Evolutionary conservation across 1,140 invertebrate genomes (phyloP).

Genomic region (Batillaria attramentaria): DNA sequence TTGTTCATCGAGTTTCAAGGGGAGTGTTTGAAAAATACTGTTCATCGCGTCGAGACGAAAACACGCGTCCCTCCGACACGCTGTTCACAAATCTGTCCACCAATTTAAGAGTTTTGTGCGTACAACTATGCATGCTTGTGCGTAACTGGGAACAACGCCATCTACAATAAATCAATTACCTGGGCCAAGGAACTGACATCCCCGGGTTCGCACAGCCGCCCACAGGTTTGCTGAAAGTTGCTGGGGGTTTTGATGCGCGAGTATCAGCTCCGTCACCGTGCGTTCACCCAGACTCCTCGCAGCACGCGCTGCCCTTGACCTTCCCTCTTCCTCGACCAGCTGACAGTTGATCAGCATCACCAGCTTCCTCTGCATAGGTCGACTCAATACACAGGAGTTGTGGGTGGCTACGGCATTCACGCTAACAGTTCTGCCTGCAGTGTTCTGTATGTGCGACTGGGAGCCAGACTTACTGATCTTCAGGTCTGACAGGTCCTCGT

Average conservation of each 20-base stretch:
- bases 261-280: constrained; percentile 93
- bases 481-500: constrained; percentile 12
- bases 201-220: constrained; percentile 95
- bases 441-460: neutral
- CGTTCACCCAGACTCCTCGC: constrained; percentile 94
- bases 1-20: too few relatives aligned
- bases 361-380: constrained; percentile 96
- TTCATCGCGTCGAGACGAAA: too few relatives aligned
- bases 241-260: constrained; percentile 94
- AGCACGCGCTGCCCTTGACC: constrained; percentile 81
- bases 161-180: constrained; percentile 70
- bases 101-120: too few relatives aligned
- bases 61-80: too few relatives aligned
- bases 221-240: constrained; percentile 94
- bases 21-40: too few relatives aligned
- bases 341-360: constrained; percentile 94
- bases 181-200: constrained; percentile 99
- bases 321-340: constrained; percentile 87
- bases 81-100: too few relatives aligned
- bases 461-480: neutral
- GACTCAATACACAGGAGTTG: constrained; percentile 76
- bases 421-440: neutral
- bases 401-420: neutral
- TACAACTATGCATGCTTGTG: neutral
- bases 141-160: neutral